A percentile compares a stretch with the other conserved stretches of the same genome.
Conservation (phyloP, 2,888 invertebrate species). For the Drosophila dives region DNA sequence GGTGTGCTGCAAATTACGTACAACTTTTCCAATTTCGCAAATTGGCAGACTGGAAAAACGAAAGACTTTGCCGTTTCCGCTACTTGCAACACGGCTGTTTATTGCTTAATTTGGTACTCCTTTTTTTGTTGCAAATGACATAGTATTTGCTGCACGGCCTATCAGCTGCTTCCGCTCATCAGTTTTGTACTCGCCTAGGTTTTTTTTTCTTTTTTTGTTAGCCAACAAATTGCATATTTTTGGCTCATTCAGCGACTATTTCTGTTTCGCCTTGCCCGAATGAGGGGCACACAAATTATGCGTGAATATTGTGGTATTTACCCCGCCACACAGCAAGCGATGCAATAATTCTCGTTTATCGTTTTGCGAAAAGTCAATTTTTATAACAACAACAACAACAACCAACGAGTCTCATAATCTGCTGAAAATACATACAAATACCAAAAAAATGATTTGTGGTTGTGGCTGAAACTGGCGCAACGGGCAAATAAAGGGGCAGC, state of each 20-base stretch:
- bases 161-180: conserved; percentile 64
- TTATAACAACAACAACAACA: conserved; percentile 39
- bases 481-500: conserved; percentile 6
- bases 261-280: conserved; percentile 42
- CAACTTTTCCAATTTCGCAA: not conserved
- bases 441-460: conserved; percentile 68
- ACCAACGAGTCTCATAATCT: conserved; percentile 46
- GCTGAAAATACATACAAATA: conserved; percentile 43
- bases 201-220: conserved; percentile 42
- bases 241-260: conserved; percentile 58
- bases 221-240: conserved; percentile 62
- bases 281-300: conserved; percentile 72
- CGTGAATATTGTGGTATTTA: conserved; percentile 65
- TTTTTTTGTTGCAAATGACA: not conserved
- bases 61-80: not conserved
- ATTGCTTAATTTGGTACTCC: not conserved
- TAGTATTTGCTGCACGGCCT: conserved; percentile 25
- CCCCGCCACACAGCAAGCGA: conserved; percentile 9
- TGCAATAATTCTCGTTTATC: conserved; percentile 70
- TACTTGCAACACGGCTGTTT: not conserved
- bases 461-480: conserved; percentile 65
- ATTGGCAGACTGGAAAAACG: not conserved
- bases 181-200: conserved; percentile 1
- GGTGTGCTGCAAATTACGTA: not conserved
- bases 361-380: conserved; percentile 76